Conservation (phyloP, 2,113 vertebrate genomes). For the Takifugu bimaculatus region DNA sequence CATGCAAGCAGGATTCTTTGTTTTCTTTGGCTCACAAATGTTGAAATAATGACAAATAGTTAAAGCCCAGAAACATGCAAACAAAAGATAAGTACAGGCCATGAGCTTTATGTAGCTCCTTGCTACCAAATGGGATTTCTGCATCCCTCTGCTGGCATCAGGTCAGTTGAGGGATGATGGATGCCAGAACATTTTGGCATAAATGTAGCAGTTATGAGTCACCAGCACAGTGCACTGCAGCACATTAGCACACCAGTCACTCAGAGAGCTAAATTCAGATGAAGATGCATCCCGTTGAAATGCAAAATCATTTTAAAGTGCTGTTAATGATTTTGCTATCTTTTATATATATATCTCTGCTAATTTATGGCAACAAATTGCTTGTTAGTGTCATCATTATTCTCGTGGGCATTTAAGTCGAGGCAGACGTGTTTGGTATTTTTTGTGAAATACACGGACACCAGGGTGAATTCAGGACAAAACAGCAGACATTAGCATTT, state of each 20-base stretch:
- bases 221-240: constrained; percentile 12
- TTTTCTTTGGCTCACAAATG: no score
- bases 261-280: constrained; percentile 13
- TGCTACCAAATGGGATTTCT: no score
- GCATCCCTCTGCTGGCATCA: no score
- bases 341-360: neutral
- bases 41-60: no score
- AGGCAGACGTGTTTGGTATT: constrained; percentile 48
- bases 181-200: constrained; percentile 2
- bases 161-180: no score
- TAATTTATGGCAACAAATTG: constrained; percentile 20
- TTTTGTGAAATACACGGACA: constrained; percentile 25
- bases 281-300: constrained; percentile 19
- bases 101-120: no score
- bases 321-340: neutral
- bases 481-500: no score
- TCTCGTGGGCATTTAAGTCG: constrained; percentile 41
- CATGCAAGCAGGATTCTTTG: no score
- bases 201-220: constrained; percentile 43
- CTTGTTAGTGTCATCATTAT: constrained; percentile 29
- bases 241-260: constrained; percentile 1
- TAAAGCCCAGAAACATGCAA: no score
- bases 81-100: no score
- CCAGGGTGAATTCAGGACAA: constrained; percentile 20
- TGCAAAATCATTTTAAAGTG: neutral